These are phyloP conservation scores for Leptinotarsa peninsularis DNA, from an alignment of 2,888 invertebrate genomes.

Conservation along the genomic window DNA sequence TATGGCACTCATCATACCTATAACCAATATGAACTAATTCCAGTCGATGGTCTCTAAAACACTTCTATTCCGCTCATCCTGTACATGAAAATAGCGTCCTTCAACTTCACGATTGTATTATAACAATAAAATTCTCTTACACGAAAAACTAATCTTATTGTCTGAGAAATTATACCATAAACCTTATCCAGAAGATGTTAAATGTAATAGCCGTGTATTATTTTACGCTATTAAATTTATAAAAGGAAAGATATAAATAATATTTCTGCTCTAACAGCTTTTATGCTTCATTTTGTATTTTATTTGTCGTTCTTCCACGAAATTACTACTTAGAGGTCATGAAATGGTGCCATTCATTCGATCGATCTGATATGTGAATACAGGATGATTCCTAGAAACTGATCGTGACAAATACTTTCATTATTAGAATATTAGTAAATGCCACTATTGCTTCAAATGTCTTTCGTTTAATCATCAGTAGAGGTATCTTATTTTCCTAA, in stretches of 20 bases:
- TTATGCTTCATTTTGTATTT: conserved; percentile 36
- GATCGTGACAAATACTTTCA: not conserved
- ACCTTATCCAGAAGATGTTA: conserved; percentile 41
- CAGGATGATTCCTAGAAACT: not conserved
- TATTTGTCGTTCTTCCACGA: conserved; percentile 22
- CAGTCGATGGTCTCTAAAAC: not conserved
- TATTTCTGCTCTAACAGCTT: conserved; percentile 39
- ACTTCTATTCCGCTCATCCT: conserved; percentile 10
- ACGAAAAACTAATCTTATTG: conserved; percentile 44
- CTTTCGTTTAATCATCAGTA: no score
- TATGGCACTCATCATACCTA: no score
- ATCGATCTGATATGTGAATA: not conserved
- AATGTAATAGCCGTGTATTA: conserved; percentile 38
- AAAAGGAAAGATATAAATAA: conserved; percentile 45
- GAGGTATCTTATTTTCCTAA: no score
- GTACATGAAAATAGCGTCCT: conserved; percentile 21
- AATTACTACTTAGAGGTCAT: conserved; percentile 30
- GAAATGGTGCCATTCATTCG: not conserved
- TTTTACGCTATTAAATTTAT: conserved; percentile 46
- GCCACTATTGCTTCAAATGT: no score
- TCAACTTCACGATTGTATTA: conserved; percentile 35
- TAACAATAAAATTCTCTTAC: conserved; percentile 37
- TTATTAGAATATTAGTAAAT: no score
- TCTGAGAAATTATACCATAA: conserved; percentile 42
- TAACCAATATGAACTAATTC: no score